Evolutionary conservation across 2,888 invertebrate species (phyloP), one percentile per base, ranked within the genome.

Genomic region (Agonopterix alstromeriana): DNA sequence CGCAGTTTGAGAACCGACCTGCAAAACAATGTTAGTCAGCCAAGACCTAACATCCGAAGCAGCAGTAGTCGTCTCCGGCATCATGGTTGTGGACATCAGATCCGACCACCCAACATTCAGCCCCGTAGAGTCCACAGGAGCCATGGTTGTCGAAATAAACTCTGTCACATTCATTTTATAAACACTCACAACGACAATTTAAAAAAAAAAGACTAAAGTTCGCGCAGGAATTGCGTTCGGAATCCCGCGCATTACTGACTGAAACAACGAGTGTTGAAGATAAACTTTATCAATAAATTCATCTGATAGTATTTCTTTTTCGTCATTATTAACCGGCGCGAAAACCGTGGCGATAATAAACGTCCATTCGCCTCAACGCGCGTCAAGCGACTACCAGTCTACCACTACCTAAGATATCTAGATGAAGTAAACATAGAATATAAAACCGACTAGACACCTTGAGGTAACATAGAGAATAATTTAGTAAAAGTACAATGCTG

Each of bases 11-110:
- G n/a, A 38, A 73, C 81, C 57, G 65, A 85, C 85, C 85, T 84
- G 63, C 53, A 82, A 43, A 35, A 86, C 62, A 43, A 79, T 56
- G 60, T 77, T 67, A 47, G 73, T 70, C 40, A 86, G 56, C 85
- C 84, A 85, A 11, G 71, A 63, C 53, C 83, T 69, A 12, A 84
- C 47, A 56, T 76, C 84, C 10, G 72, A 64, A 0, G 75, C 58
- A 0, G 54, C 58, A 2, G 77, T 73, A 0, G 67, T 64, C 2
- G 61, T 60, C 9, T 57, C 60, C n/a, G 62, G 56, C 53, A 58
- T 43, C 5, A 57, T 27, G 0, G 60, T 59, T 0, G 57, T 55
- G 35, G 64, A 17, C 11, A 0, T 66, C 36, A 48, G 35, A 40
- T 52, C 53, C 10, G 52, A 43, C 43, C 61, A 14, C 35, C 51